Conservation (phyloP, 1,140 invertebrate species). For the Armadillidium nasatum region DNA sequence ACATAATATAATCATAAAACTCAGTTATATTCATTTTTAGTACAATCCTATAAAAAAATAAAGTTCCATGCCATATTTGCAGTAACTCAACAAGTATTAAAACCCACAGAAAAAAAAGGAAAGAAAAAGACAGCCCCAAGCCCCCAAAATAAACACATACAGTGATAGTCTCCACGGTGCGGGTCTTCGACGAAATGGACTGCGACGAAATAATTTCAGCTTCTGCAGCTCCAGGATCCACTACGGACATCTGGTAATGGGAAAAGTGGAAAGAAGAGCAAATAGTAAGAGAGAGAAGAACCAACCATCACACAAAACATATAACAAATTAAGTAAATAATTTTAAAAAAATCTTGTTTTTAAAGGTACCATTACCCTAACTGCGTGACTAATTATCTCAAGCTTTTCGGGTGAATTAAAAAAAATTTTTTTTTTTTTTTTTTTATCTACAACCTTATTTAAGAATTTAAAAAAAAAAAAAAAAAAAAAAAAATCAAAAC, state of each 20-base stretch:
- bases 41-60: neutral
- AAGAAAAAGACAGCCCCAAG: neutral
- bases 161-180: conserved; percentile 93
- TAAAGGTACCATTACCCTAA: too few relatives aligned
- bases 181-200: conserved; percentile 89
- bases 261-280: neutral
- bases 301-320: too few relatives aligned
- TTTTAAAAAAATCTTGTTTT: too few relatives aligned
- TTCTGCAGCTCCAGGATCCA: conserved; percentile 57
- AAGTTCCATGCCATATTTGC: neutral
- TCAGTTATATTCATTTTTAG: neutral
- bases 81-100: neutral
- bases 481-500: too few relatives aligned
- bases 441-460: too few relatives aligned
- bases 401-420: too few relatives aligned
- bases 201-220: conserved; percentile 74
- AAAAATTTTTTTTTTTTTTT: too few relatives aligned
- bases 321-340: too few relatives aligned
- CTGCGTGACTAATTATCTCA: too few relatives aligned
- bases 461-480: too few relatives aligned
- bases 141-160: conserved; percentile 56
- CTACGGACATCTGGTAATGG: conserved; percentile 43
- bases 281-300: conserved; percentile 1
- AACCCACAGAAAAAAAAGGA: neutral
- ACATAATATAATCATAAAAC: too few relatives aligned